Conservation (phyloP, 2,797 vertebrate species). For the Megaceryle alcyon region DNA sequence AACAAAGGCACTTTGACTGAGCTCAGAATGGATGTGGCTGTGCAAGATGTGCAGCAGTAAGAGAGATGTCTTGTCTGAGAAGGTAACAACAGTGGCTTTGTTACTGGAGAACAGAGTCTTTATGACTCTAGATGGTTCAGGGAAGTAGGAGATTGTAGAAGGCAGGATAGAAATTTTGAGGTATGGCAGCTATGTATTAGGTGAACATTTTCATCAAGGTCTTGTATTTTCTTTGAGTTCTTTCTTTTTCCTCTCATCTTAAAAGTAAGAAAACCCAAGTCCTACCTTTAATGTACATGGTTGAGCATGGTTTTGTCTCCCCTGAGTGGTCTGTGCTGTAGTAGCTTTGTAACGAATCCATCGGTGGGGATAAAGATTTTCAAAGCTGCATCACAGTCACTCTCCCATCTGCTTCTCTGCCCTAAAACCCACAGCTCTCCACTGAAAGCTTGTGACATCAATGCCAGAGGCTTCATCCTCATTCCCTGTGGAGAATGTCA, state of each 20-base stretch:
- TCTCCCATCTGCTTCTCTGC: neutral
- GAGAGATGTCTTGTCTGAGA: neutral
- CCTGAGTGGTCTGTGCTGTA: neutral
- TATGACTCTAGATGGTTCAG: neutral
- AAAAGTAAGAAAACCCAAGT: neutral
- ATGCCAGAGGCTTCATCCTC: neutral
- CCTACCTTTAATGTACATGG: neutral
- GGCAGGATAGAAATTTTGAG: neutral
- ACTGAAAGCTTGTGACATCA: neutral
- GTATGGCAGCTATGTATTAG: neutral
- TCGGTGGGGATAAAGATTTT: neutral
- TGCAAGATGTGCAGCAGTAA: neutral
- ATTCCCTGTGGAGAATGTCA: neutral
- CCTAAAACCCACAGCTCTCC: neutral
- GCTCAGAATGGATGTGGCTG: neutral
- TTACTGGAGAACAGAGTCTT: neutral
- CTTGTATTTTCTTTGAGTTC: neutral
- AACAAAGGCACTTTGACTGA: neutral
- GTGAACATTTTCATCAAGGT: neutral
- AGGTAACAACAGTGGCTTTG: neutral
- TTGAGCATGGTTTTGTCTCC: neutral
- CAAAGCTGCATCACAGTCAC: neutral
- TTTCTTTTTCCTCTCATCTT: neutral
- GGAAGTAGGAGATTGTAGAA: neutral
- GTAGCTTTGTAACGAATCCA: neutral